These are phyloP conservation scores for Etheostoma perlongum DNA, from an alignment of 2,797 vertebrate species.

Conservation along the genomic window DNA sequence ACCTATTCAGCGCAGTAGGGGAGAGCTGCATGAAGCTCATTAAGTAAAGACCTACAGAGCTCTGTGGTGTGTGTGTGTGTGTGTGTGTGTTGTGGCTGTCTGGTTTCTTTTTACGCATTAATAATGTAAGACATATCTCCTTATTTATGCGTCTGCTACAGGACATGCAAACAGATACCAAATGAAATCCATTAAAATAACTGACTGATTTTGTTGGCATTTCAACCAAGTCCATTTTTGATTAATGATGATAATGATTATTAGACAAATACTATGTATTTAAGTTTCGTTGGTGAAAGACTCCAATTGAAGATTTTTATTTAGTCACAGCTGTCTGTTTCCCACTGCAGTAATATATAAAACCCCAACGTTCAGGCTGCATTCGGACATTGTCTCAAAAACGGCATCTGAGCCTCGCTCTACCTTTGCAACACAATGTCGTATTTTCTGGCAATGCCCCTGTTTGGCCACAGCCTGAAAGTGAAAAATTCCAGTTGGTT, in stretches of 20 bases:
- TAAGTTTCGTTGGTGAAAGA: conserved; percentile 15
- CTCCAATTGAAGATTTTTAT: not conserved
- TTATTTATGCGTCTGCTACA: conserved; percentile 35
- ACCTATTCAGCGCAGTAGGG: conserved; percentile 68
- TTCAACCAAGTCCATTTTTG: conserved; percentile 22
- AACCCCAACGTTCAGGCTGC: not conserved
- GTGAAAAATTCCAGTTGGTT: not conserved
- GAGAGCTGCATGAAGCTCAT: conserved; percentile 84
- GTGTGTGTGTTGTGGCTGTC: conserved; percentile 36
- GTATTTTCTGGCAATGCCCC: not conserved
- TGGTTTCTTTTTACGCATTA: conserved; percentile 86
- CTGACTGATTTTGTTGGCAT: conserved; percentile 31
- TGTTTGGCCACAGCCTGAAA: not conserved
- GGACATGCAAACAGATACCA: conserved; percentile 26
- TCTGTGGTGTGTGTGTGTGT: conserved; percentile 45
- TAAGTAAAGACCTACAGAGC: conserved; percentile 89
- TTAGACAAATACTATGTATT: conserved; percentile 11
- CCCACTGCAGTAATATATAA: no score
- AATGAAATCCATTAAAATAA: conserved; percentile 10
- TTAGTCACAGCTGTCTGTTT: not conserved
- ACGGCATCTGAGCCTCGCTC: not conserved
- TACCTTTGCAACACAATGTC: not conserved
- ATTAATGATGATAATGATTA: conserved; percentile 16
- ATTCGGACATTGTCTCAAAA: not conserved
- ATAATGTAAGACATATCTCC: conserved; percentile 86